Evolutionary conservation across 2,113 vertebrate genomes (phyloP), one percentile per base, ranked within the genome.

Genomic region (Ameiurus melas): DNA sequence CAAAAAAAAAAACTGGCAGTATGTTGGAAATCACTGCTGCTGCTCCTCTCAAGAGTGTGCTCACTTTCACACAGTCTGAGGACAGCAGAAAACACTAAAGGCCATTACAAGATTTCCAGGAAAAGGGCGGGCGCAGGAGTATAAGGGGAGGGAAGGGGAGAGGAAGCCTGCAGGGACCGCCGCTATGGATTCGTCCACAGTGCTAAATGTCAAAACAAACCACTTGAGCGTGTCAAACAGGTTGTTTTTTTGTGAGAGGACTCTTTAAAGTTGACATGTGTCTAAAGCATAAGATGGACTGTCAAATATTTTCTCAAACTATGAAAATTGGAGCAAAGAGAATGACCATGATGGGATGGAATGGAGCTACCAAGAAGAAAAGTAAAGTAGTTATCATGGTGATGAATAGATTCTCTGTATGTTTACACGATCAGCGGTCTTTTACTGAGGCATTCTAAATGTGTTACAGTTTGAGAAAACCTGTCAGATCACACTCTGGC

Each of bases 11-110:
- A 5, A 81, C 82, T 86, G 55, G 86, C 90, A 91, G 87, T 92
- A 88, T 87, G 90, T 87, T 91, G 88, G 75, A 92, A 93, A 92
- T 90, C 90, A 85, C 90, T 89, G 78, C 84, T 39, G 68, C 91
- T 83, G 87, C 83, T 90, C 83, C 86, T 92, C 91, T 90, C 89
- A 58, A 85, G 91, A 91, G 90, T 90, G 82, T 85, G 87, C 90
- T 92, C 71, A 85, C 81, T 92, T 88, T 92, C 73, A 81, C 77
- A 92, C 86, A 85, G 51, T 51, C 85, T 87, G 78, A 86, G 82
- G 89, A 81, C 66, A 91, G 87, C 83, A 53, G 53, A 83, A 66
- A 91, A 82, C 73, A 87, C 88, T 58, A 33, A 82, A 89, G 68
- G 68, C 64, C 64, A 39, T 80, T 84, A 85, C 77, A 87, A 83